phyloP scores from a whole-genome alignment of 2,888 invertebrate species.

The Drosophila monieri region DNA sequence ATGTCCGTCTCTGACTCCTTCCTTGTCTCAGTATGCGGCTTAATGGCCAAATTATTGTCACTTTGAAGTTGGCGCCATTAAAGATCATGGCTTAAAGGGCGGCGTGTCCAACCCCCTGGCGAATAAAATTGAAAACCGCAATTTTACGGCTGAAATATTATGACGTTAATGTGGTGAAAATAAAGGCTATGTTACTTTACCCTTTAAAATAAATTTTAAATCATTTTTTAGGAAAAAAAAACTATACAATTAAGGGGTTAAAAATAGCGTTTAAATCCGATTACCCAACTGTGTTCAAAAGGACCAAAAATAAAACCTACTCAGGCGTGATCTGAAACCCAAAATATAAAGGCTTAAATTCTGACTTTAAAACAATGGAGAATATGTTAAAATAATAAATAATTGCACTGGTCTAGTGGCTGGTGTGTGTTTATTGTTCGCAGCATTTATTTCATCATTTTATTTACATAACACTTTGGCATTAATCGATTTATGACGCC shows the following conservation, averaged over 20 bases:
- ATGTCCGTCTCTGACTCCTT: conserved; percentile 4
- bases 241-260: background rate
- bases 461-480: conserved; percentile 62
- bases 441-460: conserved; percentile 26
- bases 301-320: conserved; percentile 41
- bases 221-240: background rate
- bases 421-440: conserved; percentile 4
- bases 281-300: conserved; percentile 38
- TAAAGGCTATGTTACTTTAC: background rate
- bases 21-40: conserved; percentile 29
- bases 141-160: conserved; percentile 33
- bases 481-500: conserved; percentile 66
- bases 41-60: conserved; percentile 73
- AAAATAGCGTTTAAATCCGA: conserved; percentile 12
- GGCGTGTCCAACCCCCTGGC: background rate
- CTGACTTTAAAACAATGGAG: conserved; percentile 29
- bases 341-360: conserved; percentile 28
- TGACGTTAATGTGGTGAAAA: conserved; percentile 9
- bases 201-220: background rate
- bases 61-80: conserved; percentile 75
- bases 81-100: conserved; percentile 36
- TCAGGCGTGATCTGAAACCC: conserved; percentile 22
- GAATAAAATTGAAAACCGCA: conserved; percentile 24
- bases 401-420: conserved; percentile 10
- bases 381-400: conserved; percentile 21